Conservation (phyloP, 1,140 invertebrate species). For the Heliothis virescens region DNA sequence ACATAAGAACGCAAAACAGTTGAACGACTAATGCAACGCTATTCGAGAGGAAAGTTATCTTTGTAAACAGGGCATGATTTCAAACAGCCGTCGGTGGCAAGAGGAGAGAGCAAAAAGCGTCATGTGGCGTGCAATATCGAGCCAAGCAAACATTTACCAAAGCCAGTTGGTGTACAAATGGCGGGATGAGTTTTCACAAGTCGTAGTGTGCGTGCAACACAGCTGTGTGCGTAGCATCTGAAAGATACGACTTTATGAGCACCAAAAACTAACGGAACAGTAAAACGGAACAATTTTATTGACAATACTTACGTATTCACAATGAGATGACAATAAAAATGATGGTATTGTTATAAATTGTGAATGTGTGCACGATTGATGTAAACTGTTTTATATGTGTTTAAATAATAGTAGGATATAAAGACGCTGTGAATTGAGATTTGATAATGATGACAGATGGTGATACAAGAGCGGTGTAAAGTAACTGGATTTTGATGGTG, state of each 20-base stretch:
- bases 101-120: constrained; percentile 52
- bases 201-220: constrained; percentile 45
- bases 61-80: constrained; percentile 54
- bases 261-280: background rate
- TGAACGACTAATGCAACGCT: constrained; percentile 38
- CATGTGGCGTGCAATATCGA: constrained; percentile 60
- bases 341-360: constrained; percentile 11
- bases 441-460: constrained; percentile 7
- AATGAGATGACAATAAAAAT: constrained; percentile 16
- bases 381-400: background rate
- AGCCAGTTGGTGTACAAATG: constrained; percentile 54
- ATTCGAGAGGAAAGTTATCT: constrained; percentile 54
- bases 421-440: background rate
- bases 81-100: constrained; percentile 51
- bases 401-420: background rate
- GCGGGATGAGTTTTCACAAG: constrained; percentile 56
- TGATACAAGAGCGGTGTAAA: background rate
- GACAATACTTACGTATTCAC: constrained; percentile 10
- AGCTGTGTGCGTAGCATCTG: constrained; percentile 20
- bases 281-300: constrained; percentile 7
- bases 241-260: constrained; percentile 19
- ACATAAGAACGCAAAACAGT: constrained; percentile 16
- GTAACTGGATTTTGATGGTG: background rate
- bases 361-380: background rate
- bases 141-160: constrained; percentile 55